Evolutionary conservation across 2,797 vertebrate species (phyloP).

Genomic region (Trachops cirrhosus): DNA sequence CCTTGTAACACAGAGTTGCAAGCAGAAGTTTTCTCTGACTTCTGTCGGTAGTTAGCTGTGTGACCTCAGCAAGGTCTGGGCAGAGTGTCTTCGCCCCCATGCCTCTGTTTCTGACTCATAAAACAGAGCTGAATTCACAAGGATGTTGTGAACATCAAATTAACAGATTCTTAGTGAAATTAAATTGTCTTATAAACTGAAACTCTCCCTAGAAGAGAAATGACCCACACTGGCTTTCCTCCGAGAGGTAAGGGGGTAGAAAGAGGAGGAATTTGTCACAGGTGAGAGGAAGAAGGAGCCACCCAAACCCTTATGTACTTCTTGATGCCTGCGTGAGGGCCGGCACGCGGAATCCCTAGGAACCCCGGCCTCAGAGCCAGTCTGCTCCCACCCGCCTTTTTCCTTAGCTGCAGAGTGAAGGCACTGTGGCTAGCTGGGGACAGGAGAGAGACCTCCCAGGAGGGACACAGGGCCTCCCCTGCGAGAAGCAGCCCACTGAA

Average conservation of each 20-base stretch:
- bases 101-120: neutral
- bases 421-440: neutral
- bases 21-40: neutral
- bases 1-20: neutral
- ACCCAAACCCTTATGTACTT: neutral
- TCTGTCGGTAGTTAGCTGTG: neutral
- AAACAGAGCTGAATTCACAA: neutral
- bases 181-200: neutral
- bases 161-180: neutral
- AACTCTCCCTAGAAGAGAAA: neutral
- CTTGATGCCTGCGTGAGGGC: fast-evolving
- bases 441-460: neutral
- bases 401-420: neutral
- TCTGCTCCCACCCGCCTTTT: neutral
- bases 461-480: neutral
- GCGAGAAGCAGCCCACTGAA: neutral
- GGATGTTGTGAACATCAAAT: neutral
- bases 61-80: neutral
- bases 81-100: neutral
- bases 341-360: neutral
- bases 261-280: neutral
- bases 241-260: neutral
- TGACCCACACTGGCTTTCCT: neutral
- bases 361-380: neutral
- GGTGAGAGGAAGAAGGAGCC: neutral